These are phyloP conservation scores for Ommatoiulus sabulosus DNA, from an alignment of 2,888 invertebrate species.

Conservation along the genomic window DNA sequence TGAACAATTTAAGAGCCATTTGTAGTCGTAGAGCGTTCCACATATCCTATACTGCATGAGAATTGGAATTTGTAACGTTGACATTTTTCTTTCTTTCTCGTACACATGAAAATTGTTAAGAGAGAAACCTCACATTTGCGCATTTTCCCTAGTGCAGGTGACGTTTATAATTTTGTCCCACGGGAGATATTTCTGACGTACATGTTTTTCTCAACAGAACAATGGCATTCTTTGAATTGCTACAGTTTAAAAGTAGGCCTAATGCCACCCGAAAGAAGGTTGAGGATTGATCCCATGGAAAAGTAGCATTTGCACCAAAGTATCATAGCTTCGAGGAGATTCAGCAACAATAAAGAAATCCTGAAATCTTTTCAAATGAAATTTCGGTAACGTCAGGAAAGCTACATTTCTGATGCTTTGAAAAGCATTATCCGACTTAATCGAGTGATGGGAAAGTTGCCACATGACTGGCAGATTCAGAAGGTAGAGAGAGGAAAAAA, in stretches of 20 bases:
- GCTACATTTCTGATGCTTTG: constrained; percentile 25
- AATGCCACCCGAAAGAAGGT: constrained; percentile 5
- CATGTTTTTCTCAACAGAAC: background rate
- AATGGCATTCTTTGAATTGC: background rate
- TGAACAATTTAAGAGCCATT: no score
- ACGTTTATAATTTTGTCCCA: background rate
- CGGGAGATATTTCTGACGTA: background rate
- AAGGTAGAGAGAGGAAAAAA: background rate
- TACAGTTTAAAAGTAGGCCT: background rate
- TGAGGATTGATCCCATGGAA: background rate
- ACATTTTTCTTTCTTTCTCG: no score
- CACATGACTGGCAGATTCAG: constrained; percentile 40
- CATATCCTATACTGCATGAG: no score
- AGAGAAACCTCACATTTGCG: background rate
- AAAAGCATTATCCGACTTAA: constrained; percentile 24
- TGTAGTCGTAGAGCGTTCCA: no score
- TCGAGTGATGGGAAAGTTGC: constrained; percentile 43
- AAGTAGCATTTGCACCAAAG: background rate
- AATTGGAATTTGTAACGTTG: no score
- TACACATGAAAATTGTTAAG: background rate
- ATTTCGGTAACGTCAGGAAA: constrained; percentile 10
- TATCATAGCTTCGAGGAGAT: background rate
- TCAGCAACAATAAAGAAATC: background rate
- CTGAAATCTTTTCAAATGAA: constrained; percentile 24
- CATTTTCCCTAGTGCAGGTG: background rate